A percentile compares a stretch with the other conserved stretches of the same genome.
Conservation (phyloP, 1,140 invertebrate species). For the Nixonia krombeini region DNA sequence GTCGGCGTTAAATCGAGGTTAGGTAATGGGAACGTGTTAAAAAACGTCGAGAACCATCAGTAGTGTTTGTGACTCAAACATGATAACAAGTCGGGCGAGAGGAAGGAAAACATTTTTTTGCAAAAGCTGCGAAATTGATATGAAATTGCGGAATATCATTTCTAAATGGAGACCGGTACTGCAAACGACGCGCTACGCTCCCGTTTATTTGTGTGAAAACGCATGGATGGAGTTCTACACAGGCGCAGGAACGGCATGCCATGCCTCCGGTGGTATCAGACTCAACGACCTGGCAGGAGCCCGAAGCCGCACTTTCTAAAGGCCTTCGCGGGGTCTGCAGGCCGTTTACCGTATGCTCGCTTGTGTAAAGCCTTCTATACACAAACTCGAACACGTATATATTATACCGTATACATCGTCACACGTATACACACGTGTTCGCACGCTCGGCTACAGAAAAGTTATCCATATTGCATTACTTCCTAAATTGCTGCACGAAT, state of each 20-base stretch:
- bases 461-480: no score
- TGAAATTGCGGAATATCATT: slow-evolving; percentile 5
- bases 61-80: no score
- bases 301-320: slow-evolving; percentile 67
- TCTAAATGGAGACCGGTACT: neutral
- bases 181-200: slow-evolving; percentile 17
- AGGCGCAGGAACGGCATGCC: slow-evolving; percentile 48
- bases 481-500: no score
- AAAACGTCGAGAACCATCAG: no score
- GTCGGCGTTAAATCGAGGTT: no score
- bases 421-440: neutral
- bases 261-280: slow-evolving; percentile 55
- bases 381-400: no score
- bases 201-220: slow-evolving; percentile 27
- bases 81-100: no score
- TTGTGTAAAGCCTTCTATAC: slow-evolving; percentile 7
- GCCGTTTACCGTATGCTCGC: slow-evolving; percentile 43
- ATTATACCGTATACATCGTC: slow-evolving; percentile 16
- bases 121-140: no score
- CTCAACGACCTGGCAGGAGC: slow-evolving; percentile 56
- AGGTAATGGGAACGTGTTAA: no score
- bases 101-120: no score
- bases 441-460: no score
- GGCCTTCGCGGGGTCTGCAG: slow-evolving; percentile 60
- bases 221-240: slow-evolving; percentile 34